Percentiles rank a stretch among this genome's conserved stretches.
Conservation (phyloP, 2,113 vertebrate species). For the Ictalurus punctatus region DNA sequence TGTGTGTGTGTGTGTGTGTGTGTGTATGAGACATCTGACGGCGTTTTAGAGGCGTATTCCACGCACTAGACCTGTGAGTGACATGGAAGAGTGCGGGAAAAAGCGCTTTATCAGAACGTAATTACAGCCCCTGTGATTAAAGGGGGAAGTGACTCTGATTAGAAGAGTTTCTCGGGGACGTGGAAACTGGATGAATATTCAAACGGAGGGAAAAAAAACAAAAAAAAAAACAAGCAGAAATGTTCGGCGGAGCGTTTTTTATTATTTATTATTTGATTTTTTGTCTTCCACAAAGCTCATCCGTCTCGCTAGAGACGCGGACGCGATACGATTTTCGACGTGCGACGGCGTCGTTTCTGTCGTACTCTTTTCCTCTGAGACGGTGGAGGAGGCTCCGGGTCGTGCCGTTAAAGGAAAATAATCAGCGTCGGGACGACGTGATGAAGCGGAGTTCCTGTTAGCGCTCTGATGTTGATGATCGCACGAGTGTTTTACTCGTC, state of each 20-base stretch:
- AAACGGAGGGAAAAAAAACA: constrained; percentile 55
- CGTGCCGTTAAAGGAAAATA: not conserved
- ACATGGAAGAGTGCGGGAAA: constrained; percentile 72
- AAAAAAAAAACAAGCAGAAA: constrained; percentile 50
- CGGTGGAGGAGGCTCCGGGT: not conserved
- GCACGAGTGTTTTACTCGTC: not conserved
- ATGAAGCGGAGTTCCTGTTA: not conserved
- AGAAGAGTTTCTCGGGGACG: constrained; percentile 70
- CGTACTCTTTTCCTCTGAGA: not conserved
- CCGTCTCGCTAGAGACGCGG: not conserved
- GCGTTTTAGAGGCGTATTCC: constrained; percentile 71
- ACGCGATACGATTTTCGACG: not conserved
- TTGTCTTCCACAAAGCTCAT: not conserved
- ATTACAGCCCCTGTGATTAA: constrained; percentile 78
- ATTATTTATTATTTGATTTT: not conserved
- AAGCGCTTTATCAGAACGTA: constrained; percentile 75
- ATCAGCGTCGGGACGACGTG: not conserved
- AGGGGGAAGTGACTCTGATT: constrained; percentile 78
- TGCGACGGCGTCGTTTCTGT: not conserved
- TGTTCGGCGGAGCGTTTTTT: constrained; percentile 34
- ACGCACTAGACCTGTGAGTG: constrained; percentile 75
- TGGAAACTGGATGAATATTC: constrained; percentile 75
- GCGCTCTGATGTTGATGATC: not conserved
- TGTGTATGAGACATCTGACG: constrained; percentile 58
- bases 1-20: no score